These are phyloP conservation scores for Paraplagusia blochii DNA, from an alignment of 2,113 vertebrate genomes.

Conservation along the genomic window DNA sequence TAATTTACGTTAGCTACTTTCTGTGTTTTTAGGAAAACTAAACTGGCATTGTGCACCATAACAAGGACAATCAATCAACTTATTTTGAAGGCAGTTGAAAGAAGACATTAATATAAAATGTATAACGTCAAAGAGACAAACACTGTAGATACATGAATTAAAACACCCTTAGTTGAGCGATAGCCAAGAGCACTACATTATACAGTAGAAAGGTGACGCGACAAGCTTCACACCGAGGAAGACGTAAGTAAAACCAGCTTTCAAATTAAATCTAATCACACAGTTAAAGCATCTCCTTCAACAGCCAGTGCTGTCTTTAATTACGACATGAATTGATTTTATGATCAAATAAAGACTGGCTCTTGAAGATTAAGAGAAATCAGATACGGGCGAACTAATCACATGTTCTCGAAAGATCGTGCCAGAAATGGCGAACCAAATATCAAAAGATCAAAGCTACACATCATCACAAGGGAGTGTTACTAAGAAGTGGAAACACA, in stretches of 20 bases:
- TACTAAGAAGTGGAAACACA: slow-evolving; percentile 8
- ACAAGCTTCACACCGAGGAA: not conserved
- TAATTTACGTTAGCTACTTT: no score
- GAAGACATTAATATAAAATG: no score
- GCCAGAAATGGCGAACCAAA: slow-evolving; percentile 8
- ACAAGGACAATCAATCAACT: no score
- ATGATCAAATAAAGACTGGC: slow-evolving; percentile 17
- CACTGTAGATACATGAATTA: slow-evolving; percentile 1
- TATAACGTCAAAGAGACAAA: not conserved
- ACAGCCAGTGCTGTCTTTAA: slow-evolving; percentile 17
- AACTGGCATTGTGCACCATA: no score
- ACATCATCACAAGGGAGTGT: not conserved
- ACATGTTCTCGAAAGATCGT: slow-evolving; percentile 19
- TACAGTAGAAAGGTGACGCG: not conserved
- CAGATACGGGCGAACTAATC: slow-evolving; percentile 13
- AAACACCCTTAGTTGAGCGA: not conserved
- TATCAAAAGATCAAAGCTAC: slow-evolving; percentile 12
- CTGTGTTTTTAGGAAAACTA: no score
- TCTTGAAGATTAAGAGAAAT: slow-evolving; percentile 18
- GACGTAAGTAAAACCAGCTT: not conserved
- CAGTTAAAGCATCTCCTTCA: not conserved
- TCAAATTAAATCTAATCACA: not conserved
- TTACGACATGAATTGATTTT: slow-evolving; percentile 8
- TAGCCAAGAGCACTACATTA: slow-evolving; percentile 2
- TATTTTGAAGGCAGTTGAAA: no score